phyloP scores from a whole-genome alignment of 2,113 vertebrate genomes.

The Theristicus caerulescens region DNA sequence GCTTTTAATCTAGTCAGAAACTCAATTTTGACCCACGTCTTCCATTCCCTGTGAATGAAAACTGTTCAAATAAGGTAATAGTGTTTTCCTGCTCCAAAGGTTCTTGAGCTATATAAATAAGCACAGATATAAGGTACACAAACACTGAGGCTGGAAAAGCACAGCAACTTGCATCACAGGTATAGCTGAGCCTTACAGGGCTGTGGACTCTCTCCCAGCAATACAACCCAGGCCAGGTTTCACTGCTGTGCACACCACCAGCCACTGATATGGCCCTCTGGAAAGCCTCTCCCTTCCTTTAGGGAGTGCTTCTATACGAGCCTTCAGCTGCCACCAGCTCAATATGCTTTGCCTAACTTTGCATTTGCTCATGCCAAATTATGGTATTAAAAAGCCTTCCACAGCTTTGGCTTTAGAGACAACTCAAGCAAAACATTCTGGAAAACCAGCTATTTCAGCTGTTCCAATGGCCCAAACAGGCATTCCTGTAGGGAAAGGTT shows the following conservation, averaged over 20 bases:
- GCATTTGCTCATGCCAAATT: neutral
- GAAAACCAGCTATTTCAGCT: neutral
- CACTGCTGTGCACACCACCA: neutral
- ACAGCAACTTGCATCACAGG: neutral
- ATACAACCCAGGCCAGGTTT: neutral
- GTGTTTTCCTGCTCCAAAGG: neutral
- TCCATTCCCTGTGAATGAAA: neutral
- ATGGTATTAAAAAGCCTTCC: neutral
- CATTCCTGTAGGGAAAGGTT: neutral
- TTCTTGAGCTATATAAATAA: neutral
- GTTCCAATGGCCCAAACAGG: neutral
- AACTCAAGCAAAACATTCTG: neutral
- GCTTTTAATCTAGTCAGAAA: neutral
- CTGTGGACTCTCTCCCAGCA: neutral
- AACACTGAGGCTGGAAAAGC: neutral
- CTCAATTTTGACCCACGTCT: neutral
- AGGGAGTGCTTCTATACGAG: neutral
- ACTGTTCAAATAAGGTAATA: neutral
- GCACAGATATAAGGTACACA: neutral
- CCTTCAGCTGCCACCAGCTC: neutral
- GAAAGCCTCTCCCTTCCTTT: neutral
- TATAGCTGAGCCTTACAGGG: neutral
- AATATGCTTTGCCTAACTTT: neutral
- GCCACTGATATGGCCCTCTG: accelerated
- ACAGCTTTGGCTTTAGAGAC: neutral